Base-by-base conservation (phyloP, 2,113 vertebrate genomes). In the Aleadryas rufinucha region DNA sequence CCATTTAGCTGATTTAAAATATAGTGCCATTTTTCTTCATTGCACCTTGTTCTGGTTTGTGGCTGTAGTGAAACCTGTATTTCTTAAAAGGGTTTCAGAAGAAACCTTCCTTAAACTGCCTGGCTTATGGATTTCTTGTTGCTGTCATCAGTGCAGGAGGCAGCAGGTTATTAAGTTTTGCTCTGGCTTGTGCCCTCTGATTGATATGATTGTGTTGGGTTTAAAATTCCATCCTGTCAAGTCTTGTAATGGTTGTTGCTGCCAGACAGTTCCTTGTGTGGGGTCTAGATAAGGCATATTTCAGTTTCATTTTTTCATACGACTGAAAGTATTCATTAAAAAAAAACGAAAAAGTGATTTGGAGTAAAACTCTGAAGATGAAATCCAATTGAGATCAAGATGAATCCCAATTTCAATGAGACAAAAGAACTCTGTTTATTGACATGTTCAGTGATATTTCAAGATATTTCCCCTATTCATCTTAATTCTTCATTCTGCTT, bases 181-280 rank as follows among this genome's bases (percentile, higher is more conserved):
- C 87, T 86, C 70, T 86, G 50, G 57, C 63, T 96, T 91, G 59
- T 87, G 68, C 53, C 81, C 63, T 81, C 65, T 20, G 30, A 96
- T 94, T 97, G 96, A 97, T 96, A 93, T 53, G 77, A 84, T 88
- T 78, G 76, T 92, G 78, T 89, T 16, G 4, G 45, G 77, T 90
- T 97, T 96, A 96, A 97, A 97, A 97, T 97, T 92, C 74, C 53
- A 93, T 95, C 87, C 85, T 94, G 85, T 78, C 53, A 91, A 93
- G 61, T n/a, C 88, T 90, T 89, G 59, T 89, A 97, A 95, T 86
- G 13, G 63, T 83, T 70, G 52, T 59, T 94, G 71, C 92, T 95
- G 26, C 90, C 93, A 96, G 81, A 57, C 74, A 77, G 31, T 20
- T 49, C 47, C 33, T 94, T 88, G 47, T 81, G 70, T 78, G 57